Evolutionary conservation across 2,113 vertebrate species (phyloP).

Genomic region (Chamaea fasciata): DNA sequence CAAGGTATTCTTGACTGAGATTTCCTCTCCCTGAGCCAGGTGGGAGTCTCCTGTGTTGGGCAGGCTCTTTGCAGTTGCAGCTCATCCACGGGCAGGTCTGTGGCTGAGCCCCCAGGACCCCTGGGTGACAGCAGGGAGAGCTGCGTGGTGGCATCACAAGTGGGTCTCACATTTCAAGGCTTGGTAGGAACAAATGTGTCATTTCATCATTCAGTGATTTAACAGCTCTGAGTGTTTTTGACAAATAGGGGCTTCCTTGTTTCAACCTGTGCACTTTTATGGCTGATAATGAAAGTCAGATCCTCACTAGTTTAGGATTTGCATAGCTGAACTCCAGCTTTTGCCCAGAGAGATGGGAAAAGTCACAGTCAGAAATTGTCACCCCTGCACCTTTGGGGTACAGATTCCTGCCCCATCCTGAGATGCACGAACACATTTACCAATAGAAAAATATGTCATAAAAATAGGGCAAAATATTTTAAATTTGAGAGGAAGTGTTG

Average conservation of each 20-base stretch:
- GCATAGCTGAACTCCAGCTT: background rate
- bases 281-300: background rate
- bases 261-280: conserved; percentile 44
- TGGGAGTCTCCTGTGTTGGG: background rate
- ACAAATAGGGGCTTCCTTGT: conserved; percentile 45
- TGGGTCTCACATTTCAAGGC: background rate
- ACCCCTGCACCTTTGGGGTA: background rate
- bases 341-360: background rate
- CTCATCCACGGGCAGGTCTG: background rate
- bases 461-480: background rate
- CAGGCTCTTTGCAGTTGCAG: background rate
- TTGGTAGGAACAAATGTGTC: conserved; percentile 35
- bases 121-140: background rate
- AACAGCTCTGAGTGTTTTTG: conserved; percentile 15
- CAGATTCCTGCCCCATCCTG: background rate
- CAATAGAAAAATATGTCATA: background rate
- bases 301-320: background rate
- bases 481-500: background rate
- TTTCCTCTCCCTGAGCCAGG: background rate
- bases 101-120: background rate
- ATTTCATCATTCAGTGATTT: conserved; percentile 9
- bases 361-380: background rate
- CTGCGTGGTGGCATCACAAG: background rate
- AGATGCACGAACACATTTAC: background rate
- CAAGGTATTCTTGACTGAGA: background rate